phyloP scores from a whole-genome alignment of 2,888 invertebrate genomes.

The Nomada hirtipes region DNA sequence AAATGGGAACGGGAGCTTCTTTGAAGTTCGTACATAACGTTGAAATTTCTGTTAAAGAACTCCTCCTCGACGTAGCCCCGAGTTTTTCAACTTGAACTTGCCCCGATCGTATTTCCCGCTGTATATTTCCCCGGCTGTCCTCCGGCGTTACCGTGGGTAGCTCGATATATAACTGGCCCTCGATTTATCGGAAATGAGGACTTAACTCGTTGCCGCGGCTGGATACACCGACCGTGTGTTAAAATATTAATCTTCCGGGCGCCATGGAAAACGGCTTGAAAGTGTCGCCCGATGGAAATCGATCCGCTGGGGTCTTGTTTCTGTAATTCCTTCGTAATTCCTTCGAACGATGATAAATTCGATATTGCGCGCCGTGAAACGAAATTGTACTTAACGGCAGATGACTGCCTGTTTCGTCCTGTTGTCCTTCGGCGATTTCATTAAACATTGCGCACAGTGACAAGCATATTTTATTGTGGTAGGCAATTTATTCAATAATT shows the following conservation, averaged over 20 bases:
- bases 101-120: conserved; percentile 46
- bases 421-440: neutral
- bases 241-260: conserved; percentile 52
- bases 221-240: conserved; percentile 11
- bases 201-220: conserved; percentile 42
- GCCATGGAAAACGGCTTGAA: neutral
- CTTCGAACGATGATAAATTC: conserved; percentile 32
- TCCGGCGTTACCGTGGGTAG: conserved; percentile 29
- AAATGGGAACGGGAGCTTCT: conserved; percentile 3
- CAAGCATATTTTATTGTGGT: neutral
- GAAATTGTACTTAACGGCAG: conserved; percentile 11
- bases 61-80: conserved; percentile 13
- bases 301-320: neutral
- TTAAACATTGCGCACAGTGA: neutral
- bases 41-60: conserved; percentile 52
- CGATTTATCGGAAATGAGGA: conserved; percentile 54
- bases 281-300: neutral
- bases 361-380: conserved; percentile 3
- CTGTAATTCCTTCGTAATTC: conserved; percentile 21
- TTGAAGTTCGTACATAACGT: conserved; percentile 54
- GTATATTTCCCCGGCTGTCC: conserved; percentile 35
- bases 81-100: conserved; percentile 53
- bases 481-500: no score
- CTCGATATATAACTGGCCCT: conserved; percentile 39
- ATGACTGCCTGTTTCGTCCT: neutral